phyloP scores from a whole-genome alignment of 1,140 invertebrate genomes.

The Atta colombica region DNA sequence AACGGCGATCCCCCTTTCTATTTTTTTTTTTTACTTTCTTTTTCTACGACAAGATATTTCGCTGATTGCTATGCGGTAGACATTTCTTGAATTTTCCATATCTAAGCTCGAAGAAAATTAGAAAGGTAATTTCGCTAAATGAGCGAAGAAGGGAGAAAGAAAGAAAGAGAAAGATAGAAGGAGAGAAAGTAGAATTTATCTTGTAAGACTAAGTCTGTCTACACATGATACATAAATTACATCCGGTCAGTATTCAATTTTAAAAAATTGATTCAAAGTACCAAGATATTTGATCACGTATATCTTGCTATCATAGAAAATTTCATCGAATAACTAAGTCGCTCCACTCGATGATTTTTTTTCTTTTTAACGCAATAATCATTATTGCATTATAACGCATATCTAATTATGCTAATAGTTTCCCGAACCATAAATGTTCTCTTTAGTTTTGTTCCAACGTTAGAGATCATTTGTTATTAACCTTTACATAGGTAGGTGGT shows the following conservation, averaged over 20 bases:
- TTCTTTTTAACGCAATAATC: no score
- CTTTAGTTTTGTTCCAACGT: not conserved
- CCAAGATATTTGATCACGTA: not conserved
- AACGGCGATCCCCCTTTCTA: not conserved
- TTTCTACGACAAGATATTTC: constrained; percentile 10
- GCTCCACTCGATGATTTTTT: no score
- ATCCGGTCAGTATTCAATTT: not conserved
- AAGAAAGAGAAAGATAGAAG: not conserved
- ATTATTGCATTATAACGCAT: not conserved
- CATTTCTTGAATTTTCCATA: constrained; percentile 49
- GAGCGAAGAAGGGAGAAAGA: not conserved
- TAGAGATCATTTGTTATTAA: not conserved
- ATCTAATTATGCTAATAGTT: not conserved
- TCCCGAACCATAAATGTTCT: not conserved
- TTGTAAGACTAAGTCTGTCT: not conserved
- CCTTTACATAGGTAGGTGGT: no score
- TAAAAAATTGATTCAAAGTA: constrained; percentile 27
- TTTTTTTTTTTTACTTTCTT: not conserved
- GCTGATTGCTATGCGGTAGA: constrained; percentile 53
- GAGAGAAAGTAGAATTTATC: constrained; percentile 8
- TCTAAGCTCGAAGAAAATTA: constrained; percentile 56
- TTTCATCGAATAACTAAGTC: not conserved
- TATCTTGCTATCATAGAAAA: not conserved
- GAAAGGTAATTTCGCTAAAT: constrained; percentile 10
- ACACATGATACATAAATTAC: not conserved